Conservation (phyloP, 2,888 invertebrate species). For the Drosophila subquinaria region DNA sequence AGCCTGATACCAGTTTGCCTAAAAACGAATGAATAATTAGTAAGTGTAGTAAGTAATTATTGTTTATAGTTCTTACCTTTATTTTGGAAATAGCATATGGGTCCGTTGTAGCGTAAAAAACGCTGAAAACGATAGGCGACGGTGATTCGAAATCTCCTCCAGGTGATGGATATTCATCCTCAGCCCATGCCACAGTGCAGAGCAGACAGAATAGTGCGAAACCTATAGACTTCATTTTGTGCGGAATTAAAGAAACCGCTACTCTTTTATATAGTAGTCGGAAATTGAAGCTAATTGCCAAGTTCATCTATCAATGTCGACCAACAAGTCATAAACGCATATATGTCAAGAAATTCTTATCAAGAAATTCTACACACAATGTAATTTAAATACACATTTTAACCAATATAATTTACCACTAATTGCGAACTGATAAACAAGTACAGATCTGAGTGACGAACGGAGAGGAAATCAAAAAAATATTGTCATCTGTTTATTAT, state of each 20-base stretch:
- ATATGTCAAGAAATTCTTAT: background rate
- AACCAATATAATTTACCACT: background rate
- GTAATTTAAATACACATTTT: background rate
- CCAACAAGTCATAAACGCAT: background rate
- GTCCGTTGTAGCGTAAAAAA: background rate
- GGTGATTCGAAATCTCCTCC: background rate
- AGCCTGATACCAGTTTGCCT: conserved; percentile 15
- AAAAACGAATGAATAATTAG: background rate
- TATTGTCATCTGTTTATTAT: background rate
- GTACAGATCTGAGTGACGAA: background rate
- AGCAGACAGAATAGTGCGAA: conserved; percentile 6
- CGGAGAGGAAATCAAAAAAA: background rate
- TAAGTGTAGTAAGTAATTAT: background rate
- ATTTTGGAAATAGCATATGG: background rate
- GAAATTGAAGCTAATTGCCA: background rate
- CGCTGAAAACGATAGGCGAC: background rate
- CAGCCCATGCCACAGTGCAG: conserved; percentile 9
- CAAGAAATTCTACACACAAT: background rate
- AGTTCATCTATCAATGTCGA: conserved; percentile 15
- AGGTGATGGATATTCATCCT: background rate
- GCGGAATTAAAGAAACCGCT: background rate
- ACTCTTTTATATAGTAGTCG: conserved; percentile 2
- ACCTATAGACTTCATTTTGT: conserved; percentile 19
- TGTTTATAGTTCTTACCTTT: background rate
- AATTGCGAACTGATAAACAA: background rate